Evolutionary conservation across 2,888 invertebrate species (phyloP).

Genomic region (Rapana venosa): DNA sequence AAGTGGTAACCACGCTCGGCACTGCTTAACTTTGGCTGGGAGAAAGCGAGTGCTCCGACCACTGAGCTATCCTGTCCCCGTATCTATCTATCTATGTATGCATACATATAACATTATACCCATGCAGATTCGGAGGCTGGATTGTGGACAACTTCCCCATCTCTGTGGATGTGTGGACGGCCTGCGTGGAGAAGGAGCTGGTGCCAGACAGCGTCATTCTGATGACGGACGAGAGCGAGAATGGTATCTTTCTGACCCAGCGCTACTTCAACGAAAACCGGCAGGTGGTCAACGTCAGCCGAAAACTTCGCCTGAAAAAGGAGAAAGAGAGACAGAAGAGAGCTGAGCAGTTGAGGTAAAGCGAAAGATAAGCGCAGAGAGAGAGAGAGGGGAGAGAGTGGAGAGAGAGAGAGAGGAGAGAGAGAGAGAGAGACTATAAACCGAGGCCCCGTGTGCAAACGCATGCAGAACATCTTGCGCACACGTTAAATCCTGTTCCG

Average conservation of each 20-base stretch:
- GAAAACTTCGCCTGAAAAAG: constrained; percentile 61
- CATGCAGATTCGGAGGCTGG: constrained; percentile 75
- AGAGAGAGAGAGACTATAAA: background rate
- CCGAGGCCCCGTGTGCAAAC: too few species aligned
- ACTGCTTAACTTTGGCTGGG: too few species aligned
- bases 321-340: constrained; percentile 56
- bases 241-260: constrained; percentile 66
- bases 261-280: constrained; percentile 72
- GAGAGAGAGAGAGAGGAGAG: background rate
- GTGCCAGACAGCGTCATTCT: constrained; percentile 76
- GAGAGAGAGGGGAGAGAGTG: background rate
- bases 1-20: too few species aligned
- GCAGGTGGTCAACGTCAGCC: constrained; percentile 65
- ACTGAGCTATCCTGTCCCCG: too few species aligned
- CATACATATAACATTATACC: background rate
- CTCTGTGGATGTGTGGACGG: constrained; percentile 75
- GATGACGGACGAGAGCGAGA: constrained; percentile 70
- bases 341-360: constrained; percentile 55
- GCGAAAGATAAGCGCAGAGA: constrained; percentile 60
- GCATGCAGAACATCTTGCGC: too few species aligned
- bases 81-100: background rate
- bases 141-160: constrained; percentile 77
- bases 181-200: constrained; percentile 73
- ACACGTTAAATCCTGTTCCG: too few species aligned
- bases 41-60: too few species aligned